Evolutionary conservation across 1,140 invertebrate species (phyloP).

Genomic region (Psilanteris sp.): DNA sequence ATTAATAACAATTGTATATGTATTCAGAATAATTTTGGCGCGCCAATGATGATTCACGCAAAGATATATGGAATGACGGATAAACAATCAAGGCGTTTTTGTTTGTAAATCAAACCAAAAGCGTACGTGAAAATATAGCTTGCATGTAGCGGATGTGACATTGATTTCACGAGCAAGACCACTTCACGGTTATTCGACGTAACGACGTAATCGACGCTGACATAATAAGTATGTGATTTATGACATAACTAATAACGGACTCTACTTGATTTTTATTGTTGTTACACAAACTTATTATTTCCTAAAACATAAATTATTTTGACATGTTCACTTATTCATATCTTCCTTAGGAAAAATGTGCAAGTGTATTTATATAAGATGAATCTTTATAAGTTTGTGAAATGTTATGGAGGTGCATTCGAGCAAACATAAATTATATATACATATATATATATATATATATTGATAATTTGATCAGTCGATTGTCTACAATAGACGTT

Average conservation of each 20-base stretch:
- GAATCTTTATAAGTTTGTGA: too few relatives aligned
- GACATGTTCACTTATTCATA: neutral
- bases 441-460: too few relatives aligned
- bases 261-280: conserved; percentile 35
- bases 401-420: too few relatives aligned
- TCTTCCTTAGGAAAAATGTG: too few relatives aligned
- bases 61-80: too few relatives aligned
- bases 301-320: too few relatives aligned
- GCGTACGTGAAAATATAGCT: conserved; percentile 12
- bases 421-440: too few relatives aligned
- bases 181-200: conserved; percentile 61
- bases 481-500: too few relatives aligned
- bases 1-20: conserved; percentile 11
- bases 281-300: conserved; percentile 7
- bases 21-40: too few relatives aligned
- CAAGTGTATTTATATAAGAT: too few relatives aligned
- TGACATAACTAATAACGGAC: conserved; percentile 59
- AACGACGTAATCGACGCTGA: conserved; percentile 57
- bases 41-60: too few relatives aligned
- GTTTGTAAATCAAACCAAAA: conserved; percentile 8
- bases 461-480: too few relatives aligned
- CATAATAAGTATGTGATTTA: conserved; percentile 64
- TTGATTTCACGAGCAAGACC: conserved; percentile 57
- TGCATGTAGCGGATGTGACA: conserved; percentile 44
- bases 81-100: conserved; percentile 16